A percentile compares a stretch with the other conserved stretches of the same genome.
These are phyloP conservation scores for Limnothrissa miodon DNA, from an alignment of 2,113 vertebrate species.

Conservation along the genomic window DNA sequence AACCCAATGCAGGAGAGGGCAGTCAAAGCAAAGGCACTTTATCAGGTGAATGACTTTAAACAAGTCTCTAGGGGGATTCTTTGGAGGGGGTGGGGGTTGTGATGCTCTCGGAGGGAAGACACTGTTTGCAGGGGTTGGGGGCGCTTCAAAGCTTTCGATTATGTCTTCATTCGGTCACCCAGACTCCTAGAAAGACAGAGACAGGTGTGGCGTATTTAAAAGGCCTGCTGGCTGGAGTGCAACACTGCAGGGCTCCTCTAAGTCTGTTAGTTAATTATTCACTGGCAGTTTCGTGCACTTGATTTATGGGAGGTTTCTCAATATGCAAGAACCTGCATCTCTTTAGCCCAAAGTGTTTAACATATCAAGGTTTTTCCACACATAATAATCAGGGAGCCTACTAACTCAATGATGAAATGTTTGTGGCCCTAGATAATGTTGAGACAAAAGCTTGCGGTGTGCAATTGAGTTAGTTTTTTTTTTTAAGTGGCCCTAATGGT, in stretches of 20 bases:
- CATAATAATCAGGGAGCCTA: neutral
- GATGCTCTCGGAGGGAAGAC: neutral
- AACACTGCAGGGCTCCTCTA: constrained; percentile 1
- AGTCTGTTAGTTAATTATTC: constrained; percentile 4
- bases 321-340: neutral
- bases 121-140: neutral
- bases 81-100: neutral
- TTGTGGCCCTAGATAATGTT: neutral
- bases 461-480: neutral
- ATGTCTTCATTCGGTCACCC: neutral
- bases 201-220: constrained; percentile 43
- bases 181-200: neutral
- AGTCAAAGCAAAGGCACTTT: constrained; percentile 5
- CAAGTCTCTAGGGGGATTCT: neutral
- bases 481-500: neutral
- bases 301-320: neutral
- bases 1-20: neutral
- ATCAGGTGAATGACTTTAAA: constrained; percentile 14
- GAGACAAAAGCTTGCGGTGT: neutral
- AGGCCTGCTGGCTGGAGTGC: constrained; percentile 19
- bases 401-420: neutral
- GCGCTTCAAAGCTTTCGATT: neutral
- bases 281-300: neutral
- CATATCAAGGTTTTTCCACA: neutral
- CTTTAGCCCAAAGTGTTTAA: neutral